Percentiles rank a stretch among this genome's conserved stretches.
Conservation (phyloP, 2,797 vertebrate species). For the Sebastes alutus region DNA sequence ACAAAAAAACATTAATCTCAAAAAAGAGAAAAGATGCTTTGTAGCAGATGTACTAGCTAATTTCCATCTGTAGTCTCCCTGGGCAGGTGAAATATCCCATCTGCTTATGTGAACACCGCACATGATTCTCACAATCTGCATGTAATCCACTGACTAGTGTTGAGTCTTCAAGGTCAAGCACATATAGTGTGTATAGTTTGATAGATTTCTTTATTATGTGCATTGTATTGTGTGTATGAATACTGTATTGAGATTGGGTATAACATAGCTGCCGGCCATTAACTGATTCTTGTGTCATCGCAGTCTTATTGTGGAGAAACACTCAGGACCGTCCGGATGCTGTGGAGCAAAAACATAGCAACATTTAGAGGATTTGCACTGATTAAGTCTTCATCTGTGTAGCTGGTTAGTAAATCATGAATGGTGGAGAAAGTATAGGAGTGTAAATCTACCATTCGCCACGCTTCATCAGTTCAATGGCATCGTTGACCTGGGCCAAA, state of each 20-base stretch:
- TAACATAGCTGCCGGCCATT: not conserved
- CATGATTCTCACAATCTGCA: not conserved
- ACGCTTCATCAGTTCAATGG: conserved; percentile 86
- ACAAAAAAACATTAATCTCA: not conserved
- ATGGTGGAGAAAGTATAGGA: not conserved
- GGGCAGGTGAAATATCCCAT: not conserved
- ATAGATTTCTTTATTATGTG: not conserved
- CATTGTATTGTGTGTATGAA: not conserved
- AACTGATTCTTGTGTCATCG: not conserved
- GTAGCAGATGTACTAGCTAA: not conserved
- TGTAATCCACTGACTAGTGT: not conserved
- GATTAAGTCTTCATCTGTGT: not conserved
- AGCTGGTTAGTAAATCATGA: not conserved
- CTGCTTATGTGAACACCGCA: not conserved
- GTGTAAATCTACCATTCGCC: conserved; percentile 83
- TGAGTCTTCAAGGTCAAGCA: not conserved
- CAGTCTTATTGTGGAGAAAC: conserved; percentile 42
- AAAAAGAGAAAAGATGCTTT: no score
- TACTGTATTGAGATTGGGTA: not conserved
- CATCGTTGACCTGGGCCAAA: conserved; percentile 86
- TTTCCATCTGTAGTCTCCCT: not conserved
- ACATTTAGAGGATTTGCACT: not conserved
- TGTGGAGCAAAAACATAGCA: conserved; percentile 63
- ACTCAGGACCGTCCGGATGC: conserved; percentile 84
- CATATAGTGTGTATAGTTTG: not conserved